Base-by-base conservation (phyloP, 2,888 invertebrate species). In the Lasioglossum calceatum region DNA sequence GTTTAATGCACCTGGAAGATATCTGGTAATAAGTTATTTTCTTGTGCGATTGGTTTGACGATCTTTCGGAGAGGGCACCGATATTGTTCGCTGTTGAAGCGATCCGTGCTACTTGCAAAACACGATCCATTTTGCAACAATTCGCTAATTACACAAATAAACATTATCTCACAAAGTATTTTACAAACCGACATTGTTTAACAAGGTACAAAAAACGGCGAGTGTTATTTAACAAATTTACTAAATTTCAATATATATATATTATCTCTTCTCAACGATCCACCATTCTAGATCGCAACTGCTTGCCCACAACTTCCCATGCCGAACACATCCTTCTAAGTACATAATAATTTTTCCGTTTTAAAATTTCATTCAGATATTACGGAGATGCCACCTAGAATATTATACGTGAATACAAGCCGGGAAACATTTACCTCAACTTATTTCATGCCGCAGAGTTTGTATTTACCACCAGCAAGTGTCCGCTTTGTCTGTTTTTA, bases 401-500 rank as follows among this genome's bases (percentile, higher is more conserved):
- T 76, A 54, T 79, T n/a, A 81, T 54, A 27, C 27, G 14, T n/a
- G n/a, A 73, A 71, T 32, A 73, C 16, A 39, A 39, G 19, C 19
- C 16, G 7, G 64, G 47, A 67, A 47, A 1, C 36, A 67, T 73
- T 77, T 32, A 39, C 2, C 44, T 44, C 19, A 4, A 54, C 67
- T 7, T 14, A 74, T 44, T 42, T 42, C 23, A n/a, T 74, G 19
- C 19, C 14, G 27, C 78, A 61, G 1, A 67, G 64, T 8, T 70
- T 74, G 0, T 85, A 82, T 77, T 96, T 95, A 98, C 98, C 95
- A 98, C 98, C 93, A 98, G 96, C 89, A 99, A 96, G 96, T 98
- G 97, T 87, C 98, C 98, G 95, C 97, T 98, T 96, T 98, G 97
- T 95, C 98, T 98, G 94, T 97, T 97, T 93, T 97, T 97, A 88